Evolutionary conservation across 2,888 invertebrate genomes (phyloP).

Genomic region (Camptogramma bilineatum): DNA sequence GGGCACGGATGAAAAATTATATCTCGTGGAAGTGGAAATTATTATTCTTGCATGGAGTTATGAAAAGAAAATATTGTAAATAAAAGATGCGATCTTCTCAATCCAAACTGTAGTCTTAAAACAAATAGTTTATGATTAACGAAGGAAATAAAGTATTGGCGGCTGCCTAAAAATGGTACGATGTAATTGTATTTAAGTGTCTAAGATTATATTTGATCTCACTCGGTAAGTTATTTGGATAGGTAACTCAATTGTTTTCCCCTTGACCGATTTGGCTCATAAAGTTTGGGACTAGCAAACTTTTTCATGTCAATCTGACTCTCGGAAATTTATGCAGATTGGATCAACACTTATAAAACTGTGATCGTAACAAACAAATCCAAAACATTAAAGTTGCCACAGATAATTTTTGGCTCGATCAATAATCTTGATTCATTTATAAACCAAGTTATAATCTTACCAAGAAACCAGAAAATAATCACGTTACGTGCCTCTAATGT

Average conservation of each 20-base stretch:
- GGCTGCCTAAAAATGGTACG: background rate
- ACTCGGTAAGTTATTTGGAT: too few species aligned
- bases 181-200: too few species aligned
- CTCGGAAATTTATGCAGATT: too few species aligned
- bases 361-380: background rate
- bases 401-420: background rate
- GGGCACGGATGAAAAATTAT: conserved; percentile 65
- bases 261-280: too few species aligned
- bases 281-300: too few species aligned
- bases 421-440: background rate
- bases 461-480: background rate
- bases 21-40: conserved; percentile 30
- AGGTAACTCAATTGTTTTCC: too few species aligned
- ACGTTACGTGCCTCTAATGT: conserved; percentile 17
- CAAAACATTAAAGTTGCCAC: background rate
- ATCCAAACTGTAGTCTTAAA: background rate
- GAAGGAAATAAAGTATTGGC: too few species aligned
- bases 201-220: too few species aligned
- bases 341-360: too few species aligned
- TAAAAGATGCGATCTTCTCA: background rate
- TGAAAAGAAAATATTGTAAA: background rate
- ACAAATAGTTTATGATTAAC: background rate
- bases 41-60: conserved; percentile 16
- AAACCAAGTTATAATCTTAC: background rate
- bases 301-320: too few species aligned